These are phyloP conservation scores for Drosophila barbarae DNA, from an alignment of 2,888 invertebrate genomes.

Conservation along the genomic window DNA sequence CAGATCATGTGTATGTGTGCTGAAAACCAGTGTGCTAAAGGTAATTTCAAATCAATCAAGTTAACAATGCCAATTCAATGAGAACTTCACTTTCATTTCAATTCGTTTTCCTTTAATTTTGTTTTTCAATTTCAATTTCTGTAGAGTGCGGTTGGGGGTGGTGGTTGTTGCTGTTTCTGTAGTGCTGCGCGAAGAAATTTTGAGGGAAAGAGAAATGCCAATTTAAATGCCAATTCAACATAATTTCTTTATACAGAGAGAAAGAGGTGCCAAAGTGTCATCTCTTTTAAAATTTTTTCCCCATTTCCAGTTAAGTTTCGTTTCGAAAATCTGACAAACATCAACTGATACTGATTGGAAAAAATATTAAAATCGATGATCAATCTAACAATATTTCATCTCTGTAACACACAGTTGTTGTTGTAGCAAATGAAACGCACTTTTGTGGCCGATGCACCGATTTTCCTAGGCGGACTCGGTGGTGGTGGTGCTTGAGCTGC, in stretches of 20 bases:
- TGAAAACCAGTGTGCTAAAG: constrained; percentile 43
- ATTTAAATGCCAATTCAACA: constrained; percentile 49
- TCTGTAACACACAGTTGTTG: constrained; percentile 43
- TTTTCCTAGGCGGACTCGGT: constrained; percentile 32
- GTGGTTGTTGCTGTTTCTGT: constrained; percentile 34
- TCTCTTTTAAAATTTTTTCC: neutral
- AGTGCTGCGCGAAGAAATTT: constrained; percentile 27
- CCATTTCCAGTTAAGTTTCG: neutral
- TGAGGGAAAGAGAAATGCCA: constrained; percentile 28
- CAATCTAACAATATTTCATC: constrained; percentile 9
- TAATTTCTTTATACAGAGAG: constrained; percentile 2
- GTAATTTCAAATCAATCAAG: constrained; percentile 28
- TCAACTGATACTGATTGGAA: neutral
- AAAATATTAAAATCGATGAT: constrained; percentile 17
- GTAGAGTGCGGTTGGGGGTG: constrained; percentile 18
- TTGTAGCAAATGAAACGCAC: constrained; percentile 68
- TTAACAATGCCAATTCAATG: constrained; percentile 35
- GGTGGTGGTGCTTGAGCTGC: constrained; percentile 27
- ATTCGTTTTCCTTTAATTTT: constrained; percentile 21
- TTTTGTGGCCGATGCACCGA: constrained; percentile 27
- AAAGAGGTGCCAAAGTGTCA: neutral
- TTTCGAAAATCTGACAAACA: neutral
- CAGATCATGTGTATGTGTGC: constrained; percentile 22
- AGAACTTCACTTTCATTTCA: constrained; percentile 36
- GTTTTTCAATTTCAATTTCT: constrained; percentile 10